phyloP scores from a whole-genome alignment of 2,113 vertebrate species.

The Notiomystis cincta region DNA sequence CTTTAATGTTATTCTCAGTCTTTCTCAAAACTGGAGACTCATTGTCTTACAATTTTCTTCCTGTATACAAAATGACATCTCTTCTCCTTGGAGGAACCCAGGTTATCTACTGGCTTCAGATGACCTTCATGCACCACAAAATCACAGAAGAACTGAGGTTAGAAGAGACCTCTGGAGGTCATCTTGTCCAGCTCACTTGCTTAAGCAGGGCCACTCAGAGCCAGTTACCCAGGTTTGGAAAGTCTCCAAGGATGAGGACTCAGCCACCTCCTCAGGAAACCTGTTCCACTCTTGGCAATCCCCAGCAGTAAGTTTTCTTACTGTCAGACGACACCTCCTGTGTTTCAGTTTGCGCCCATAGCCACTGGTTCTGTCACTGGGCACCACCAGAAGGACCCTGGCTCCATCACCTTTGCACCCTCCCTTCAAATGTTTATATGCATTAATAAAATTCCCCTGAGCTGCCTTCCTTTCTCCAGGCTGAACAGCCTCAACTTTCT shows the following conservation, averaged over 20 bases:
- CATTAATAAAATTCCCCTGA: not conserved
- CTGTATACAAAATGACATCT: not conserved
- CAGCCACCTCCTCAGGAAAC: not conserved
- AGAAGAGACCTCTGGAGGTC: not conserved
- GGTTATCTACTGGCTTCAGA: not conserved
- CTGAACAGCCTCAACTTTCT: not conserved
- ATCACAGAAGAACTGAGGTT: not conserved
- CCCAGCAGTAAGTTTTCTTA: not conserved
- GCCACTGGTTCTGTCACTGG: not conserved
- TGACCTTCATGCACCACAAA: not conserved
- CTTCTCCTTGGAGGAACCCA: not conserved
- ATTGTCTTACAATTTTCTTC: not conserved
- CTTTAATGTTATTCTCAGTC: not conserved
- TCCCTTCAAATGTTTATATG: not conserved
- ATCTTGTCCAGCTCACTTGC: not conserved
- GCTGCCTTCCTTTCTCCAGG: not conserved
- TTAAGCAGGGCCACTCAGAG: not conserved
- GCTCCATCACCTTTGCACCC: fast-evolving
- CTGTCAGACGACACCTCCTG: not conserved
- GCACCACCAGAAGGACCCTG: not conserved
- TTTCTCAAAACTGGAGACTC: not conserved
- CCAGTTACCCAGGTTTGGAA: not conserved
- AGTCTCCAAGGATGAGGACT: not conserved
- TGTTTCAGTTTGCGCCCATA: not conserved
- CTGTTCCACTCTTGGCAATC: fast-evolving